Base-by-base conservation (phyloP, 2,888 invertebrate species). In the Zele albiditarsus region DNA sequence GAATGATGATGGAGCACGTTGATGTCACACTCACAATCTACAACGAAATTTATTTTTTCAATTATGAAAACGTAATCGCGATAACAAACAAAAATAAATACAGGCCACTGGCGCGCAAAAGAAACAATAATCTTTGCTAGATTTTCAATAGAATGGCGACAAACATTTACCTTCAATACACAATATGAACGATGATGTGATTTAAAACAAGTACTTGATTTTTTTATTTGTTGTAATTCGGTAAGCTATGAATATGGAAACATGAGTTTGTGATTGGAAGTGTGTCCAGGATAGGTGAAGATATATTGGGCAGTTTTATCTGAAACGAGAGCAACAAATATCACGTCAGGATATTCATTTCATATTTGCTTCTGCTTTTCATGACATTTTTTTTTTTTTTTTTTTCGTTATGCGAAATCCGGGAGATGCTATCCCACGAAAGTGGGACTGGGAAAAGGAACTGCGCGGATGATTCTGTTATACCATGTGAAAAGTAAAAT, bases 51-150 rank as follows among this genome's bases (percentile, higher is more conserved):
- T 60, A 60, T 12, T 42, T 12, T 33, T 42, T 31, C 12, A 16
- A 49, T 8, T n/a, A 28, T n/a, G 38, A 68, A 31, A 62, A 68
- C 58, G 38, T 68, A 60, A 68, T 69, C 23, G 25, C 53, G 65
- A 38, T 70, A 65, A 69, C 6, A 69, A 63, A 69, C 62, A 63
- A 70, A 60, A 60, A 73, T n/a, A 74, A 74, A 25, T 70, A 74
- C 57, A 70, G 57, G 74, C 63, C 70, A 70, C 63, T 57, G 62
- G 53, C 69, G 28, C 71, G 42, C 12, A 49, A 63, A 20, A 33
- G 42, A 58, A 67, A 67, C n/a, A 71, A 53, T 27, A 63, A 49
- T 63, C n/a, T 10, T 23, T 28, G 46, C 10, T 49, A 63, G 10
- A 66, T 14, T 66, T 3, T n/a, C n/a, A 46, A 46, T 46, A 16